Conservation (phyloP, 2,888 invertebrate genomes). For the Lasioglossum villosulum region DNA sequence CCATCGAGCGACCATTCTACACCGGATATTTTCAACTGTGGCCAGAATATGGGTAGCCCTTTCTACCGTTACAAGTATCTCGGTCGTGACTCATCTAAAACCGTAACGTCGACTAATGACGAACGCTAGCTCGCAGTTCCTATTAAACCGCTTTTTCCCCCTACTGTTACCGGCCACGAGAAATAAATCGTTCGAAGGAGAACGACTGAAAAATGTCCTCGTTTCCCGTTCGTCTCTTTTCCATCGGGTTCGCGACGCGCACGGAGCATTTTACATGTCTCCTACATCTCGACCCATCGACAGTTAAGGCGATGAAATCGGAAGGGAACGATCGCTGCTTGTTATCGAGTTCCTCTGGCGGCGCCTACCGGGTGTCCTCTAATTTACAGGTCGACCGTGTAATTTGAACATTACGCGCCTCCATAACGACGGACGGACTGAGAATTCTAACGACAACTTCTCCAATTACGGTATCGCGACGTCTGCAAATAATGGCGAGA, state of each 20-base stretch:
- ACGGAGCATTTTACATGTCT: constrained; percentile 24
- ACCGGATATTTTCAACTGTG: background rate
- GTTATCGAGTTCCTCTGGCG: constrained; percentile 19
- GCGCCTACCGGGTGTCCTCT: constrained; percentile 17
- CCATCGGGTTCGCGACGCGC: constrained; percentile 22
- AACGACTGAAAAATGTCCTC: constrained; percentile 30
- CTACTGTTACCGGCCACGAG: constrained; percentile 6
- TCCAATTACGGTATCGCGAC: constrained; percentile 41
- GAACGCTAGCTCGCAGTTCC: constrained; percentile 15
- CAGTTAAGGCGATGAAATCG: constrained; percentile 26
- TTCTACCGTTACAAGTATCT: constrained; percentile 34
- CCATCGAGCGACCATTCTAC: background rate
- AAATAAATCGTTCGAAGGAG: constrained; percentile 49
- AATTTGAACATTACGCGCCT: background rate
- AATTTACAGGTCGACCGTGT: background rate
- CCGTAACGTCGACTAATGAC: constrained; percentile 50
- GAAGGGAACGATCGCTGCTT: constrained; percentile 23
- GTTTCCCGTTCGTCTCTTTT: background rate
- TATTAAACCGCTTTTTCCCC: constrained; percentile 11
- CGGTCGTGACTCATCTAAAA: constrained; percentile 58
- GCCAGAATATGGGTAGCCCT: background rate
- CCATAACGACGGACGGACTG: background rate
- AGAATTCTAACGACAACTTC: constrained; percentile 21
- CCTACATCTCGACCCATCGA: background rate
- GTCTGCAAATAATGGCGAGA: constrained; percentile 18